Percentiles rank a stretch among this genome's conserved stretches.
phyloP scores from a whole-genome alignment of 2,113 vertebrate genomes.

The Aplodontia rufa region DNA sequence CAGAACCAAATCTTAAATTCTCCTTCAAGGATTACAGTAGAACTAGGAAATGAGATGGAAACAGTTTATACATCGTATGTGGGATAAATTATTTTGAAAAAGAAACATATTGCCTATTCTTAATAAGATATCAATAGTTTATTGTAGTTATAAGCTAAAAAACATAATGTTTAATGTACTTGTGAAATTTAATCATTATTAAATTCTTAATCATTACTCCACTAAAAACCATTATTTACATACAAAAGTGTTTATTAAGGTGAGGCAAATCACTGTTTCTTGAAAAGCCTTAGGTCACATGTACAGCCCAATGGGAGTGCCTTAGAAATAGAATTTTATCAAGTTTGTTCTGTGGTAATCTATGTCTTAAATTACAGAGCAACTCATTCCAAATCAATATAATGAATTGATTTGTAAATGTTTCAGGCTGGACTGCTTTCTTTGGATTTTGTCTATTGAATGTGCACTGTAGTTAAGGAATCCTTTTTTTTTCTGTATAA shows the following conservation, averaged over 20 bases:
- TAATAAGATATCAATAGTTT: conserved; percentile 18
- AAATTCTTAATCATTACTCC: conserved; percentile 5
- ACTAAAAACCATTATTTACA: neutral
- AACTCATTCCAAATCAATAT: conserved; percentile 74
- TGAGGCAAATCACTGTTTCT: conserved; percentile 49
- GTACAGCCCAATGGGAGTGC: conserved; percentile 21
- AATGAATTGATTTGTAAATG: conserved; percentile 75
- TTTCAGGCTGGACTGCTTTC: conserved; percentile 71
- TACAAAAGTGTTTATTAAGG: neutral
- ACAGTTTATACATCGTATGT: neutral
- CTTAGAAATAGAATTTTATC: conserved; percentile 70
- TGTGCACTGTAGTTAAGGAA: conserved; percentile 68
- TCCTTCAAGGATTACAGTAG: neutral
- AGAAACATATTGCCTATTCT: conserved; percentile 31
- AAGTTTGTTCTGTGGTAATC: conserved; percentile 70
- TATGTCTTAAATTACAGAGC: conserved; percentile 78
- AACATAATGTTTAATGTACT: neutral
- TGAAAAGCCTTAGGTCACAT: conserved; percentile 57
- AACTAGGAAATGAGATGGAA: conserved; percentile 9
- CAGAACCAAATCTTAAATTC: neutral
- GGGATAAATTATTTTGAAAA: conserved; percentile 41
- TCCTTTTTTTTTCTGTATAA: conserved; percentile 72
- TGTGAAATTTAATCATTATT: conserved; percentile 13
- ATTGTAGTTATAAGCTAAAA: conserved; percentile 44
- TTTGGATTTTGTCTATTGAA: conserved; percentile 77